phyloP scores from a whole-genome alignment of 2,888 invertebrate species.

The Drosophila mercatorum region DNA sequence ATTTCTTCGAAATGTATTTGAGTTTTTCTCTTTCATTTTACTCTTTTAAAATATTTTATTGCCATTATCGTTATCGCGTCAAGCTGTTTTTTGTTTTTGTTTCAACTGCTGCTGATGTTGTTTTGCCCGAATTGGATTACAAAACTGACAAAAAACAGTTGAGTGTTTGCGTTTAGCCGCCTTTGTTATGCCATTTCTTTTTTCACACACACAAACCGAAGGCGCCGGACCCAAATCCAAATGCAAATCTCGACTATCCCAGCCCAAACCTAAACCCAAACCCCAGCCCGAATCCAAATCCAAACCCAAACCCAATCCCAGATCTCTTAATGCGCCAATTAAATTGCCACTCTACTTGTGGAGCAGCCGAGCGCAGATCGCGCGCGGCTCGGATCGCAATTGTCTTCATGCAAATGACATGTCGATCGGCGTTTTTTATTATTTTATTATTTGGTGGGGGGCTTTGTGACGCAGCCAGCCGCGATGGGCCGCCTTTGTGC shows the following conservation, averaged over 20 bases:
- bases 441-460: constrained; percentile 6
- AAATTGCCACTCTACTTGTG: constrained; percentile 67
- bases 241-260: constrained; percentile 3
- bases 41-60: constrained; percentile 46
- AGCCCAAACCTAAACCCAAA: constrained; percentile 1
- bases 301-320: constrained; percentile 15
- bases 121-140: constrained; percentile 63
- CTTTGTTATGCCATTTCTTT: constrained; percentile 76
- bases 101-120: constrained; percentile 25
- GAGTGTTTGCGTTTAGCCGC: constrained; percentile 47
- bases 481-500: constrained; percentile 30
- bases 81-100: constrained; percentile 5
- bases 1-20: constrained; percentile 15
- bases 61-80: constrained; percentile 51
- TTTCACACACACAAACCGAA: constrained; percentile 41
- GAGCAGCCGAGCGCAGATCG: constrained; percentile 28
- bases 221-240: constrained; percentile 28
- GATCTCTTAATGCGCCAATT: constrained; percentile 71
- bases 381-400: constrained; percentile 49
- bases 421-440: constrained; percentile 52
- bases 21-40: constrained; percentile 17
- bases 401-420: constrained; percentile 69
- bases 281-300: constrained; percentile 13
- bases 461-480: constrained; percentile 12
- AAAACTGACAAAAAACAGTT: constrained; percentile 52